Base-by-base conservation (phyloP, 2,888 invertebrate genomes). In the Carcina quercana region DNA sequence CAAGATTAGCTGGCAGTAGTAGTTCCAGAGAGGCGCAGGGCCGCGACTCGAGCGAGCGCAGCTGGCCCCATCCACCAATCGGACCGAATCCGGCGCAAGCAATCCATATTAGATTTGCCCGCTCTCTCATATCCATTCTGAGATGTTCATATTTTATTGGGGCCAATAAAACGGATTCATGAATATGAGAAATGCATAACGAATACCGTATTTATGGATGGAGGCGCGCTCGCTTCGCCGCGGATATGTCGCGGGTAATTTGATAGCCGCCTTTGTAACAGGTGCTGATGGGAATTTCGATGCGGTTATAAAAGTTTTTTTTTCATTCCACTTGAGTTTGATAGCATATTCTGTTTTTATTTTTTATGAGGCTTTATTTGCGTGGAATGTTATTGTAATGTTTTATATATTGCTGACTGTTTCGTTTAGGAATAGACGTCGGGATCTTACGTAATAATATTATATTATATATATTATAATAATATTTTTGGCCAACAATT, bases 71-170 rank as follows among this genome's bases (percentile, higher is more conserved):
- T 55, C 55, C 57, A 52, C 64, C 67, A 62, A 65, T 70, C 64
- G 67, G 67, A 61, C 70, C 66, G 73, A 75, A 82, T 75, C 79
- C 73, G 64, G 79, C 80, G 73, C 76, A 69, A 72, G 72, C 76
- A 75, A 83, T 82, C 78, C 78, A 83, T 83, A 83, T 83, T 83
- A 83, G 80, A 83, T 83, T 82, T 72, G 73, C 79, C 70, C 73
- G 79, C 75, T 73, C 74, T 75, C 76, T 76, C 79, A 75, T 79
- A 83, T 79, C 83, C 83, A 82, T 83, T 84, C 80, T 75, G 75
- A 84, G 84, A 84, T 83, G 83, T 84, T 83, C 85, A 85, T 85
- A 85, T 85, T 85, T 85, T 85, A 85, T 85, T 82, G 82, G 71
- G 78, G 78, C 83, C 84, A 85, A 85, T 85, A 85, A 85, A 85